Base-by-base conservation (phyloP, 1,140 invertebrate genomes). In the Telenomus remus region DNA sequence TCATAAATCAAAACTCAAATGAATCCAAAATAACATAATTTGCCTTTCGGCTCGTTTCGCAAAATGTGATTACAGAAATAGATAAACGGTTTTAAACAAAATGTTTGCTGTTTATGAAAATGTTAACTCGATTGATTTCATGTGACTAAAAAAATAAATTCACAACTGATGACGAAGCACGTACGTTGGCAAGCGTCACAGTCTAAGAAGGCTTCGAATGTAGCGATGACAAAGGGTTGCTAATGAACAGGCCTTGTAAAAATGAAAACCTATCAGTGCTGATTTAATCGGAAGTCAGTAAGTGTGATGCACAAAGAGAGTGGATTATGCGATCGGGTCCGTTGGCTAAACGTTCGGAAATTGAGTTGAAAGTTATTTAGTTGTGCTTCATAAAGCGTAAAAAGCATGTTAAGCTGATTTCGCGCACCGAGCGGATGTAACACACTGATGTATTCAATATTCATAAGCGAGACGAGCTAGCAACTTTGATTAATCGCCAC, bases 281-380 rank as follows among this genome's bases (percentile, higher is more conserved):
- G 65, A 73, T 70, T 75, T 71, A 63, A 69, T 74, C 57, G 68
- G 53, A 59, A 78, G 46, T 75, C 56, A 65, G 59, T 54, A 72
- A 75, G 48, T 60, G 61, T 54, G 64, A 66, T 65, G 60, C 70
- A 71, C 66, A 78, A 74, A 78, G 71, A 68, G 51, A 65, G 43
- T 49, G 54, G 57, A 78, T 79, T 64, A 69, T 64, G 34, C 42
- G 66, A 71, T 68, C 71, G 49, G 46, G 46, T 75, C 59, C 47
- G 51, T 60, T 19, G 66, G 57, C 61, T 68, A 74, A 74, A 71
- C 53, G 76, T 44, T 72, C 53, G 64, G 49, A 76, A 76, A 79
- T 79, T 69, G 72, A 76, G 77, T 79, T 70, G 68, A 76, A 79
- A 79, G 77, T 79, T 79, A 73, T 79, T 79, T 79, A 76, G 64